Percentiles rank a stretch among this genome's conserved stretches.
Evolutionary conservation across 2,797 vertebrate genomes (phyloP).

Genomic region (Percopsis omiscomaycus): DNA sequence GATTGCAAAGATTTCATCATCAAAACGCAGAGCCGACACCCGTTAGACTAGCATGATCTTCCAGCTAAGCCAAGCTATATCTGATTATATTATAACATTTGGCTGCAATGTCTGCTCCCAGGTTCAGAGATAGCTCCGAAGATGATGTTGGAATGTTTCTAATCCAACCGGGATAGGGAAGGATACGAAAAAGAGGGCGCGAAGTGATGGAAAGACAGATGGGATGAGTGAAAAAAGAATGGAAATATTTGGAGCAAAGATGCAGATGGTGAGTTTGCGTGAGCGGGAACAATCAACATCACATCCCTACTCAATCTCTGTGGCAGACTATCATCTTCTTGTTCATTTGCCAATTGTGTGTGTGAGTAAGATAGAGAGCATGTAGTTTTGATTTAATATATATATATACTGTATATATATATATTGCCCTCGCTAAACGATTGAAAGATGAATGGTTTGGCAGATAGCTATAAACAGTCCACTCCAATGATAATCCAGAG

Average conservation of each 20-base stretch:
- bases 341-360: neutral
- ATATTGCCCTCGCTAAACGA: neutral
- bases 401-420: neutral
- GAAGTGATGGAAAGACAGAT: conserved; percentile 27
- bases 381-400: too few relatives aligned
- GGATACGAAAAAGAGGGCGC: conserved; percentile 25
- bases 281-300: conserved; percentile 25
- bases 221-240: conserved; percentile 18
- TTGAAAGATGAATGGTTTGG: neutral
- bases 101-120: conserved; percentile 13
- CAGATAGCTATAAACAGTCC: too few relatives aligned
- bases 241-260: conserved; percentile 12
- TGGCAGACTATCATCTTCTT: neutral
- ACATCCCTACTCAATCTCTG: conserved; percentile 19
- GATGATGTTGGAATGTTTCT: conserved; percentile 28
- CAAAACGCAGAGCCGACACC: too few relatives aligned
- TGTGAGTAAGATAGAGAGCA: neutral
- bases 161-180: conserved; percentile 22
- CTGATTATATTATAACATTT: conserved; percentile 27
- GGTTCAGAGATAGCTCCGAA: neutral
- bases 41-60: too few relatives aligned
- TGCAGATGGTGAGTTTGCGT: conserved; percentile 16
- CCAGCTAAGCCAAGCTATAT: conserved; percentile 11
- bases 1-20: too few relatives aligned
- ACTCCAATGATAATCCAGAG: too few relatives aligned